Evolutionary conservation across 2,797 vertebrate species (phyloP), one percentile per base, ranked within the genome.

Genomic region (Sphenodon punctatus): DNA sequence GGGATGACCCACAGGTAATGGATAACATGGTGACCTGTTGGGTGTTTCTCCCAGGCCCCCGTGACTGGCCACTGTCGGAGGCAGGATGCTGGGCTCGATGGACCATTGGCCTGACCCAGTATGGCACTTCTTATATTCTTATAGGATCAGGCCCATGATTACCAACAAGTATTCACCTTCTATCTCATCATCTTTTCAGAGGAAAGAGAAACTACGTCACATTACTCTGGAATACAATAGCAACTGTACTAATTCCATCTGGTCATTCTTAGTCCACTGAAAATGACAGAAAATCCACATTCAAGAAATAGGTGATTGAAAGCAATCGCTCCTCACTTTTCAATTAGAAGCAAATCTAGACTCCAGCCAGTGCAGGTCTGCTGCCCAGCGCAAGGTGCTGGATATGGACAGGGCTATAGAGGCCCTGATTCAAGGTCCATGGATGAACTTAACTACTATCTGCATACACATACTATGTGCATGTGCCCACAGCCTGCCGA

Each of bases 191-290:
- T 59, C 67, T 27, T 83, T 88, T 64, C 61, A 86, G 58, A 70
- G 67, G 75, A 65, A 80, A 89, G 79, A 83, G n/a, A 72, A 88
- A 86, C 13, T 49, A 49, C 48, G 49, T 39, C 45, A 49, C 61
- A 42, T 23, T 16, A 77, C 73, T 20, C 76, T 75, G 75, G 82
- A 73, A 53, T 65, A 42, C 46, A 70, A 67, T 49, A 78, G 8
- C n/a, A 67, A 23, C 34, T 43, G 22, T 67, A 70, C 82, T 79
- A 83, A 81, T 6, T 39, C 0, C 0, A 77, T 6, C 25, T 6
- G 25, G 42, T 17, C 67, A 36, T 23, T 11, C 43, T 27, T 27
- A 86, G 71, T 60, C 16, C 64, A 78, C 75, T 63, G 12, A 13
- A 23, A 71, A 80, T 77, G 16, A 58, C 41, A 4, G 10, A 79